Evolutionary conservation across 2,888 invertebrate species (phyloP).

Genomic region (Fabriciana adippe): DNA sequence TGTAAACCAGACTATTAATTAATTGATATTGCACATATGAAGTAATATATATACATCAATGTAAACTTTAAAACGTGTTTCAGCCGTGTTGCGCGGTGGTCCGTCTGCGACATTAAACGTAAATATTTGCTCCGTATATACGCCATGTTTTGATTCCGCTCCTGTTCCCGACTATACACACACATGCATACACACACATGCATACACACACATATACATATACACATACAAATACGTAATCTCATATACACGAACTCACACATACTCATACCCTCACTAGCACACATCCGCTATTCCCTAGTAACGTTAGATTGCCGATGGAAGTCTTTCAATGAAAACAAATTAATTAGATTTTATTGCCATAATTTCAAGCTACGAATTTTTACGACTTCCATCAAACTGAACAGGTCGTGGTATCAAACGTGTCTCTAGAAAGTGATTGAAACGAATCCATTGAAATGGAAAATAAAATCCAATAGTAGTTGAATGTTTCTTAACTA

Average conservation of each 20-base stretch:
- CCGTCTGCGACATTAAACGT: conserved; percentile 34
- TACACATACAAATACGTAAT: not conserved
- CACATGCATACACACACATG: not conserved
- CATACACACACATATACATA: not conserved
- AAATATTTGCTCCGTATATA: conserved; percentile 36
- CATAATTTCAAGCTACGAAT: conserved; percentile 9
- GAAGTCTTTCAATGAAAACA: conserved; percentile 17
- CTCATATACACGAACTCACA: not conserved
- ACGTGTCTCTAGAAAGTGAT: conserved; percentile 9
- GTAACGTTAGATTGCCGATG: conserved; percentile 11
- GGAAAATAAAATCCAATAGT: conserved; percentile 7
- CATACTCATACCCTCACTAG: not conserved
- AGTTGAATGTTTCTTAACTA: not conserved
- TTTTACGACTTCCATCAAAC: conserved; percentile 17
- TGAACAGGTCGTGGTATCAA: not conserved
- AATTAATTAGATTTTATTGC: conserved; percentile 23
- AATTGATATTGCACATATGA: too few relatives aligned
- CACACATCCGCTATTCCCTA: too few relatives aligned
- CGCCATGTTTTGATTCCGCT: conserved; percentile 33
- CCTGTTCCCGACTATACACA: not conserved
- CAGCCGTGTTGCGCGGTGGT: conserved; percentile 32
- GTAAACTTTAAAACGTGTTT: conserved; percentile 26
- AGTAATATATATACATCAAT: conserved; percentile 3
- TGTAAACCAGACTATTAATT: too few relatives aligned
- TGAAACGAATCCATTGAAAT: not conserved